Percentiles rank a stretch among this genome's conserved stretches.
Evolutionary conservation across 2,113 vertebrate species (phyloP).

Genomic region (Hystrix cristata): DNA sequence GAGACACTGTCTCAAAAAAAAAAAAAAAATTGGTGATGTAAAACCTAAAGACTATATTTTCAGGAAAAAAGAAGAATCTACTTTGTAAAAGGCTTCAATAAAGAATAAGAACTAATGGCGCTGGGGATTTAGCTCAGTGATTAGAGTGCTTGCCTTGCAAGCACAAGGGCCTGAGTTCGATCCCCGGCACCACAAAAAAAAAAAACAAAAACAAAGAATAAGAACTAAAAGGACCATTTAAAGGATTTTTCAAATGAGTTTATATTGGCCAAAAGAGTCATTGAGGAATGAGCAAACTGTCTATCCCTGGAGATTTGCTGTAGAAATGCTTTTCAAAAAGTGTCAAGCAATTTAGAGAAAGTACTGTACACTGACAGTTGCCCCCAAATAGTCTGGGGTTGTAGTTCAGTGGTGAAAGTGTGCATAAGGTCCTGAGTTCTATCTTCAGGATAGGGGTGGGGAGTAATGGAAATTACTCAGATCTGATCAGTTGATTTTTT

Average conservation of each 20-base stretch:
- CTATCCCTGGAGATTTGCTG: neutral
- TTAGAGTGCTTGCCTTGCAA: too few species aligned
- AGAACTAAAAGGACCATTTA: neutral
- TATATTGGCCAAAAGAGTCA: slow-evolving; percentile 41
- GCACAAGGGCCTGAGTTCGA: too few species aligned
- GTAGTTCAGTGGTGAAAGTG: neutral
- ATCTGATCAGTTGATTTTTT: slow-evolving; percentile 1
- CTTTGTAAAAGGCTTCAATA: slow-evolving; percentile 45
- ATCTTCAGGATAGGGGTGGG: neutral
- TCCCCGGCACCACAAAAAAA: too few species aligned
- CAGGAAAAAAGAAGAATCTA: slow-evolving; percentile 37
- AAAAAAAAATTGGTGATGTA: slow-evolving; percentile 8
- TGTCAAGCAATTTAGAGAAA: slow-evolving; percentile 22
- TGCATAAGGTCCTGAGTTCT: neutral
- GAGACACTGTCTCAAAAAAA: neutral
- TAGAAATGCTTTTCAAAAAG: slow-evolving; percentile 63
- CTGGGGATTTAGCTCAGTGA: too few species aligned
- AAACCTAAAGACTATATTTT: slow-evolving; percentile 7
- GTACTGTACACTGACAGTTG: slow-evolving; percentile 20
- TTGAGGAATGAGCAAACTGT: slow-evolving; percentile 42
- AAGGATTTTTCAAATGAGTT: neutral
- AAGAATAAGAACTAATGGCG: neutral
- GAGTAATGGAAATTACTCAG: neutral
- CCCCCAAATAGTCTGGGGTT: neutral
- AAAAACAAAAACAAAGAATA: neutral